A percentile compares a stretch with the other conserved stretches of the same genome.
Conservation (phyloP, 2,113 vertebrate species). For the Epinephelus cyanopodus region DNA sequence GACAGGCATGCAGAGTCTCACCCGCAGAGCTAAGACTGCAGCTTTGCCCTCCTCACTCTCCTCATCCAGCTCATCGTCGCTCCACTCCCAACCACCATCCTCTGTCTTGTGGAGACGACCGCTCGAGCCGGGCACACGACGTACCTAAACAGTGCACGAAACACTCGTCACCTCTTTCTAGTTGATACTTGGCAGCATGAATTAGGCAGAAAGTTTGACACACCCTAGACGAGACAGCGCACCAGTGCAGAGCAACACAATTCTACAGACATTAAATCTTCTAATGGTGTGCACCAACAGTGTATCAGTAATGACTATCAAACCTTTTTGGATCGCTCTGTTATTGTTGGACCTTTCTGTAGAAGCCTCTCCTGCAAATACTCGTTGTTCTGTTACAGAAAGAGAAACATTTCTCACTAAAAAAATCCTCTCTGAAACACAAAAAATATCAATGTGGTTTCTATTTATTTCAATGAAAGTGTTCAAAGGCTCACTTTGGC, state of each 20-base stretch:
- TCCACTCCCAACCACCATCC: constrained; percentile 86
- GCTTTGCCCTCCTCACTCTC: constrained; percentile 85
- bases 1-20: constrained; percentile 55
- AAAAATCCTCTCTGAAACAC: not conserved
- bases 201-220: constrained; percentile 2
- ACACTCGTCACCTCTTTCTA: not conserved
- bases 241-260: constrained; percentile 6
- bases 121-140: constrained; percentile 83
- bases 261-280: not conserved
- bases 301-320: not conserved
- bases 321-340: constrained; percentile 83
- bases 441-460: not conserved
- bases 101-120: constrained; percentile 85
- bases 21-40: constrained; percentile 80
- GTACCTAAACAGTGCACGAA: constrained; percentile 65
- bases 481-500: constrained; percentile 88
- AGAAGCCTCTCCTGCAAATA: constrained; percentile 81
- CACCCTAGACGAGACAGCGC: not conserved
- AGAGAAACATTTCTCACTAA: constrained; percentile 6
- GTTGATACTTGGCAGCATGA: not conserved
- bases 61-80: constrained; percentile 84
- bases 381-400: constrained; percentile 77
- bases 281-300: not conserved
- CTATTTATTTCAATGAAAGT: not conserved
- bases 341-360: constrained; percentile 81